Evolutionary conservation across 30 jellyfish, hydroid and myxozoan species (phyloP).

Genomic region (Cassiopea andromeda): DNA sequence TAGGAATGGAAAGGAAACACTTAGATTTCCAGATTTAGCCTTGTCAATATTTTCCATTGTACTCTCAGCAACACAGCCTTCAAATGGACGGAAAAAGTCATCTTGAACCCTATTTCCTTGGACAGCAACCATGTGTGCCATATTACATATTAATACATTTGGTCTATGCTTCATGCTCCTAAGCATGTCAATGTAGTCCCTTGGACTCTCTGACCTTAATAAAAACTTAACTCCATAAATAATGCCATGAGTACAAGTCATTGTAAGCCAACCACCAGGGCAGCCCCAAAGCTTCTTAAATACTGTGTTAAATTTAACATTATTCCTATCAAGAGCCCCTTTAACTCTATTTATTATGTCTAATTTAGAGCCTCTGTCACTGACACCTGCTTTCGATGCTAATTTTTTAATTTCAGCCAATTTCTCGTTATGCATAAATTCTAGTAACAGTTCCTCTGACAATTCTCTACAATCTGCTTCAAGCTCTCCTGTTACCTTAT

Average conservation of each 20-base stretch:
- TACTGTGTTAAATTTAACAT: slow-evolving; percentile 27
- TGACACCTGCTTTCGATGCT: slow-evolving; percentile 31
- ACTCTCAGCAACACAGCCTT: slow-evolving; percentile 53
- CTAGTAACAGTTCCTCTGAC: slow-evolving; percentile 49
- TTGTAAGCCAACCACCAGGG: slow-evolving; percentile 71
- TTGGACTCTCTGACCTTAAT: slow-evolving; percentile 54
- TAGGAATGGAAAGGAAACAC: slow-evolving; percentile 51
- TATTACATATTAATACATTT: slow-evolving; percentile 38
- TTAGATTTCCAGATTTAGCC: slow-evolving; percentile 13
- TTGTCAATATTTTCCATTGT: slow-evolving; percentile 8
- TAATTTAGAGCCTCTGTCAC: slow-evolving; percentile 36
- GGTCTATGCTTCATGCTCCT: slow-evolving; percentile 44
- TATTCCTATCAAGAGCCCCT: slow-evolving; percentile 9
- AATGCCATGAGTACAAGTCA: slow-evolving; percentile 52
- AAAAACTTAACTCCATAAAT: slow-evolving; percentile 39
- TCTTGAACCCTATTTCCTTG: slow-evolving; percentile 30
- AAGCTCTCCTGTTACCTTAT: slow-evolving; percentile 10
- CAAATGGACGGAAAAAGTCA: slow-evolving; percentile 37
- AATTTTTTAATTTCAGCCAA: not conserved
- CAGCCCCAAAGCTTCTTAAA: slow-evolving; percentile 50
- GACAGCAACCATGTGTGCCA: slow-evolving; percentile 63
- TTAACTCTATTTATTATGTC: slow-evolving; percentile 63
- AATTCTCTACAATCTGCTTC: slow-evolving; percentile 48
- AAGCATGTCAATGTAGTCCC: slow-evolving; percentile 52
- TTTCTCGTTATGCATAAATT: slow-evolving; percentile 2